Base-by-base conservation (phyloP, 2,797 vertebrate genomes). In the Chrysocyon brachyurus region DNA sequence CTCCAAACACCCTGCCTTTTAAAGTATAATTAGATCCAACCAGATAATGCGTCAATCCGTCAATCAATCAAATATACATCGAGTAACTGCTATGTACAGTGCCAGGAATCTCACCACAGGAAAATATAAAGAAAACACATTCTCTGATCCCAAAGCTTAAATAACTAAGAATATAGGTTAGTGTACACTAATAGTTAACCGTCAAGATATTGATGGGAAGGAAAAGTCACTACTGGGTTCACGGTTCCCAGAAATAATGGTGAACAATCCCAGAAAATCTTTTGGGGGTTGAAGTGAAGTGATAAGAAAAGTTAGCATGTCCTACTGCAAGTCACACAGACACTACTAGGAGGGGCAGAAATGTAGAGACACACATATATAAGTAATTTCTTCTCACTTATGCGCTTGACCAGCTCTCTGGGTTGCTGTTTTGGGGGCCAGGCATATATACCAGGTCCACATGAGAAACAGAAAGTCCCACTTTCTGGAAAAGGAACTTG, bases 401-500 rank as follows among this genome's bases (percentile, higher is more conserved):
- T 54, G 26, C 54, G 16, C 70, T 84, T 90, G 92, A 64, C 85
- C 54, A 81, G 68, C 15, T 63, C 49, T 92, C 70, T 14, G 64
- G 9, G 17, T n/a, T 94, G 46, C 72, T 87, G 12, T 75, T 85
- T 93, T 36, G 26, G 52, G 52, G 17, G 17, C 21, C 72, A 92
- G 49, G 40, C 4, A 87, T 77, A 88, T 12, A 88, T 12, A 36
- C 5, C 33, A 94, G 54, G 19, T 54, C 87, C 84, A 81, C 40
- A 31, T 5, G 26, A 95, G 36, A 87, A 24, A 78, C 15, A 72
- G 28, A 92, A n/a, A 95, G 36, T 64, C 46, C 77, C 49, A 26
- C 72, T 89, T 93, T 87, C 93, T 95, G 49, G 66, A 96, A 82
- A 63, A 19, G 36, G 68, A 95, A 86, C 91, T 70, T 86, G 90